A percentile compares a stretch with the other conserved stretches of the same genome.
These are phyloP conservation scores for Psix sp. DNA, from an alignment of 1,140 invertebrate genomes.

Conservation along the genomic window DNA sequence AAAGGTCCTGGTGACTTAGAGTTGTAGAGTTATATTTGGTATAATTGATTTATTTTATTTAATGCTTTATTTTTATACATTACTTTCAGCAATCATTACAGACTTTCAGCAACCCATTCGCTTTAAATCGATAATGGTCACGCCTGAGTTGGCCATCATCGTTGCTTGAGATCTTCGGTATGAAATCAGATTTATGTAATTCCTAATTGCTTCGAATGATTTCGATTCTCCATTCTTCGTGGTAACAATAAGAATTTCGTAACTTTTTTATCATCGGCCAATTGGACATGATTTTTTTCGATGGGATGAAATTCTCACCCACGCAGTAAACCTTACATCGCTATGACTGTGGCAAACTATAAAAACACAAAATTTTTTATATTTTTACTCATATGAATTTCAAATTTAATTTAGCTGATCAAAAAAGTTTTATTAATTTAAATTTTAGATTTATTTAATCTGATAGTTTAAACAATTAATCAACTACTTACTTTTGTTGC, in stretches of 20 bases:
- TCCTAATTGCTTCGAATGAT: constrained; percentile 18
- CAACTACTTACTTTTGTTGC: constrained; percentile 23
- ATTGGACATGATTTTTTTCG: constrained; percentile 11
- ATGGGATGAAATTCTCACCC: constrained; percentile 11
- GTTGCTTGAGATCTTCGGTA: constrained; percentile 24
- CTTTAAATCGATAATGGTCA: constrained; percentile 16
- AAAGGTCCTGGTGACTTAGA: not conserved
- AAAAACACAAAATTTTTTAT: constrained; percentile 11
- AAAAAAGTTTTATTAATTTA: constrained; percentile 8
- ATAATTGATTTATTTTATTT: not conserved
- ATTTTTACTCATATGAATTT: constrained; percentile 1
- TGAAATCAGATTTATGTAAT: constrained; percentile 25
- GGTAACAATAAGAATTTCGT: constrained; percentile 6
- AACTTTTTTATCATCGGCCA: constrained; percentile 20
- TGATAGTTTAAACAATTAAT: constrained; percentile 15
- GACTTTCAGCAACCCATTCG: constrained; percentile 21
- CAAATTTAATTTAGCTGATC: constrained; percentile 2
- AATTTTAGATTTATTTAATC: constrained; percentile 4
- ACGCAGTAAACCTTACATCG: too few species aligned
- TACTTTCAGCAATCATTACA: constrained; percentile 13
- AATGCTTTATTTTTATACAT: constrained; percentile 5
- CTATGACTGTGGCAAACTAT: constrained; percentile 19
- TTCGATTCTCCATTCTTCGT: constrained; percentile 20
- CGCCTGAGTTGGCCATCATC: constrained; percentile 18
- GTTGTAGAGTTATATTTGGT: constrained; percentile 12